Base-by-base conservation (phyloP, 2,888 invertebrate species). In the Leptopilina myrica region DNA sequence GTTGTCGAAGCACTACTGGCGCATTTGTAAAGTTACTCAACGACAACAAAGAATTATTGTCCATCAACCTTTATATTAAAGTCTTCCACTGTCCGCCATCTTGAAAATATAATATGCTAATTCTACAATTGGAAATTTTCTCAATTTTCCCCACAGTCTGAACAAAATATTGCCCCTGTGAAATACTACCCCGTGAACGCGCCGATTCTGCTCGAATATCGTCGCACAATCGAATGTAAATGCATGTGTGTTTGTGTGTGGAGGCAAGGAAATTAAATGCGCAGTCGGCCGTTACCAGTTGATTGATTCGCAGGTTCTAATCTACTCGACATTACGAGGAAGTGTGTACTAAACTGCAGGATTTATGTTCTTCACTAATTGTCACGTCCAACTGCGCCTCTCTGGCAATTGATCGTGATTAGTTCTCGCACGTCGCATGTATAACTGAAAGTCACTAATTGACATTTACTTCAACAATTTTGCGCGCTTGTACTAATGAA, bases 291-390 rank as follows among this genome's bases (percentile, higher is more conserved):
- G 90, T 90, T 89, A 88, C 87, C 85, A 85, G 85, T 87, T 88
- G 90, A 91, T 90, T 91, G 91, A 91, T 91, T 91, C 90, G 90
- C 90, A 91, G 89, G 89, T 90, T 88, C 87, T 88, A 88, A 90
- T 89, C 87, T 86, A 85, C 85, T 80, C 85, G 86, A 82, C 84
- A 85, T 82, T 82, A 80, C 85, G 87, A 88, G 90, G 88, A 91
- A 89, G 88, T 91, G 88, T 91, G 90, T 87, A 87, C 88, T 89
- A 89, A 91, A 90, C 89, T 89, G 86, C 83, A 86, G 89, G 90
- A 91, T 91, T 91, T 91, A 91, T 91, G 91, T 89, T 89, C 89
- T 88, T 89, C 89, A 87, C 89, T 90, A 91, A 91, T 91, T 90
- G 85, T 89, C 86, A 84, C 86, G 86, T 83, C 79, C 84, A 85